Conservation (phyloP, 1,140 invertebrate genomes). For the Nymphalis io region DNA sequence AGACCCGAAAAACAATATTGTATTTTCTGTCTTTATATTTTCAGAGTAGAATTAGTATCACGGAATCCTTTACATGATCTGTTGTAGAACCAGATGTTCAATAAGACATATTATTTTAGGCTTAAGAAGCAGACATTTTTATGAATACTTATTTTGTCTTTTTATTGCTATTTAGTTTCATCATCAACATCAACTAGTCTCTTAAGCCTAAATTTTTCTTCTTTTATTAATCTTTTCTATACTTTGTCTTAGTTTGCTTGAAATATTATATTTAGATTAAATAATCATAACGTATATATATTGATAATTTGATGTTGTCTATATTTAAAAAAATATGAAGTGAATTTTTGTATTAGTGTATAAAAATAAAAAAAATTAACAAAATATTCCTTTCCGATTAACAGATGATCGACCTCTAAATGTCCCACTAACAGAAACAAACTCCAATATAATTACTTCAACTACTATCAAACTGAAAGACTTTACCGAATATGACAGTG, state of each 20-base stretch:
- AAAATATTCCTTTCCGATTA: slow-evolving; percentile 69
- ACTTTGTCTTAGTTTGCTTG: background rate
- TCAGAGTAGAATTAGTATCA: slow-evolving; percentile 45
- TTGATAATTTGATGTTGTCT: background rate
- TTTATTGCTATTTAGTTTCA: background rate
- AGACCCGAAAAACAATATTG: slow-evolving; percentile 66
- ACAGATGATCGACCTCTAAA: slow-evolving; percentile 76
- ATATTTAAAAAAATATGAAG: background rate
- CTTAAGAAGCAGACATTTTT: background rate
- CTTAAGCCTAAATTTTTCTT: slow-evolving; percentile 25
- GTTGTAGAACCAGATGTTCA: slow-evolving; percentile 41
- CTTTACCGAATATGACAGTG: slow-evolving; percentile 22
- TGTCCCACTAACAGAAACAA: slow-evolving; percentile 74
- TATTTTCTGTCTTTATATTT: slow-evolving; percentile 41
- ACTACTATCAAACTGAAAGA: slow-evolving; percentile 42
- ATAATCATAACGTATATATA: background rate
- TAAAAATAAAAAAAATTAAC: slow-evolving; percentile 34
- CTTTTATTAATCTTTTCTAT: background rate
- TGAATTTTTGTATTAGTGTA: slow-evolving; percentile 14
- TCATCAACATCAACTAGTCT: background rate
- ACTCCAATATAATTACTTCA: slow-evolving; percentile 53
- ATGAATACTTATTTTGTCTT: slow-evolving; percentile 4
- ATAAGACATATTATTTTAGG: background rate
- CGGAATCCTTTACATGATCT: slow-evolving; percentile 33
- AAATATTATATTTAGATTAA: background rate